Base-by-base conservation (phyloP, 2,797 vertebrate genomes). In the Buphagus erythrorhynchus region DNA sequence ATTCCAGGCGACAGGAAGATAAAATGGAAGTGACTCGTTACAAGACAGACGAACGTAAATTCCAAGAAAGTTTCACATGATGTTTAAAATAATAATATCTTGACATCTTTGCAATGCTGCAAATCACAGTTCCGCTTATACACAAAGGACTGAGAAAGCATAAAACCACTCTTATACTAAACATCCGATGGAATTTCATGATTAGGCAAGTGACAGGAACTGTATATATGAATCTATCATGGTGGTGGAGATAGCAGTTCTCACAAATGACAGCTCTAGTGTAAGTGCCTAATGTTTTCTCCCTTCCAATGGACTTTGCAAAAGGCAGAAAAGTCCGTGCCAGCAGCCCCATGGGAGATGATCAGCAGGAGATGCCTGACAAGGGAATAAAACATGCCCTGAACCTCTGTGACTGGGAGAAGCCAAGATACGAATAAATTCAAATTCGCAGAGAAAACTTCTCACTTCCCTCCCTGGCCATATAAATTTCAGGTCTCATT, bases 1-100 rank as follows among this genome's bases (percentile, higher is more conserved):
- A 97, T 98, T 98, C 86, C 88, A 92, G 90, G 94, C 83, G 97
- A 98, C 97, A 97, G 93, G 79, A 97, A 97, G 97, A 97, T 93
- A 97, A 98, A 98, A 98, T 97, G 93, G 94, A 98, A 98, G 97
- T 96, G 98, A 98, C 95, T 95, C 67, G 90, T 97, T 98, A 96
- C 91, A 96, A 95, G 95, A 97, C 90, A 97, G 98, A 98, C 95
- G 68, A 97, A 97, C 92, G 91, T 93, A 97, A 98, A 98, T 97
- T 98, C 88, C 97, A 96, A 95, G 90, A 92, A 98, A 98, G 88
- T 97, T 95, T 96, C 67, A 48, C 95, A 92, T 40, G 10, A 96
- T 93, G 91, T 95, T 97, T 97, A 96, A 97, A 98, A 98, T 97
- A 97, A 92, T 94, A 95, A 92, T 95, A 97, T 96, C 91, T 95